These are phyloP conservation scores for Crossaster papposus DNA, from an alignment of 53 echinoderm and acorn worm species.

Conservation along the genomic window DNA sequence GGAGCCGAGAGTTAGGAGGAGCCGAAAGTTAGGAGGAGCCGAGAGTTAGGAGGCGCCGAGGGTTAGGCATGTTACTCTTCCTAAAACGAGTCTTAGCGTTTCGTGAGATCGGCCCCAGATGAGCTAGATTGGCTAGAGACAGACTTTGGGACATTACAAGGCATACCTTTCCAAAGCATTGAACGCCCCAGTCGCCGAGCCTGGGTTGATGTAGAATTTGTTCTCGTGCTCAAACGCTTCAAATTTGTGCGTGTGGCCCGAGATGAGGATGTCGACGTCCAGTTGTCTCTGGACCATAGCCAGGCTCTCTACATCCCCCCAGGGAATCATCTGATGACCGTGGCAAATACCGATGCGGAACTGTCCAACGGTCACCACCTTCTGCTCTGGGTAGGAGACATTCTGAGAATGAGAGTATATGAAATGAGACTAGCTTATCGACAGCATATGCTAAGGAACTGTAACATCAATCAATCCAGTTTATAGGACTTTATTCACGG, in stretches of 20 bases:
- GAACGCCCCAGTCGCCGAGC: slow-evolving; percentile 98
- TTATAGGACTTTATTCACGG: too few species aligned
- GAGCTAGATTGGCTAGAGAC: too few species aligned
- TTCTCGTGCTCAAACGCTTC: slow-evolving; percentile 99
- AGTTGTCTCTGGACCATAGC: slow-evolving; percentile 96
- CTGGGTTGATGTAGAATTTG: slow-evolving; percentile 99
- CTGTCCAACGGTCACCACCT: slow-evolving; percentile 98
- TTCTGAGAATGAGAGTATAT: slow-evolving; percentile 61
- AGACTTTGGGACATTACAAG: not conserved
- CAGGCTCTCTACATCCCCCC: slow-evolving; percentile 98
- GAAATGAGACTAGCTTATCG: not conserved
- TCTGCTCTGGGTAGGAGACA: slow-evolving; percentile 95
- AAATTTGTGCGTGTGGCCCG: slow-evolving; percentile 99
- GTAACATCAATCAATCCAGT: not conserved
- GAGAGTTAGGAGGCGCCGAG: too few species aligned
- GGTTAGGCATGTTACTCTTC: too few species aligned
- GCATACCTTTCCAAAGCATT: slow-evolving; percentile 88
- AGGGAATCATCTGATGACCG: slow-evolving; percentile 97
- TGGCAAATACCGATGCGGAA: slow-evolving; percentile 97
- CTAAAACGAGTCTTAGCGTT: too few species aligned
- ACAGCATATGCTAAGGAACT: not conserved
- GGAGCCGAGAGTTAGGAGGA: too few species aligned
- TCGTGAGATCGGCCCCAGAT: too few species aligned
- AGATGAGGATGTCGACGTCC: slow-evolving; percentile 98
- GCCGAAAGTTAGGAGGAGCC: too few species aligned